phyloP scores from a whole-genome alignment of 2,113 vertebrate species.

The Phylloscopus trochilus region DNA sequence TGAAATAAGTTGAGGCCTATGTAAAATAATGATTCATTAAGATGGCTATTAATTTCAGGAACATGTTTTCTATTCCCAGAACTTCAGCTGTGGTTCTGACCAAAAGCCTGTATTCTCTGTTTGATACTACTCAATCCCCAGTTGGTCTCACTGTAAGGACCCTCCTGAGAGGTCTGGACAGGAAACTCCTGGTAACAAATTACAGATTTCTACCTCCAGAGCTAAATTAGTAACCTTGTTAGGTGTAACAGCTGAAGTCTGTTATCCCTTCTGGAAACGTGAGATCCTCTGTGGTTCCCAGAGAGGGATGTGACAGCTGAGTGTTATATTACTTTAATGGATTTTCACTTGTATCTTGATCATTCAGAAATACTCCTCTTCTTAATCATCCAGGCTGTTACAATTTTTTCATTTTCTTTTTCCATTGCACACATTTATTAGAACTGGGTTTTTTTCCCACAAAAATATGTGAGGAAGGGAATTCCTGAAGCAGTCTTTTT shows the following conservation, averaged over 20 bases:
- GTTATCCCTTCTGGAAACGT: background rate
- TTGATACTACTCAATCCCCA: background rate
- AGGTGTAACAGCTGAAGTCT: background rate
- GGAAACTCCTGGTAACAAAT: background rate
- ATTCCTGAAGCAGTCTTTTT: background rate
- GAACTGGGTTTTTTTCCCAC: background rate
- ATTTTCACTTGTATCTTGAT: background rate
- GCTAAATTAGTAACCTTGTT: background rate
- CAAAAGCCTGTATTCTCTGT: background rate
- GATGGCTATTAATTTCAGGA: background rate
- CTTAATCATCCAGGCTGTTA: background rate
- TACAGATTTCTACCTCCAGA: background rate
- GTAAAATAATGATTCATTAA: background rate
- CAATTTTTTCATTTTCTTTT: background rate
- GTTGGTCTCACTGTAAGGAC: background rate
- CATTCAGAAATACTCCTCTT: background rate
- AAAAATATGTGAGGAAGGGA: background rate
- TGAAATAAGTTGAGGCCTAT: background rate
- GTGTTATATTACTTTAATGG: background rate
- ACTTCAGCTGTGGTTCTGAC: background rate
- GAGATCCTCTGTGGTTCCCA: background rate
- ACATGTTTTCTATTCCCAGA: background rate
- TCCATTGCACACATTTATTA: background rate
- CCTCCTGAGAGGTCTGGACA: background rate
- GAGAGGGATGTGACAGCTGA: background rate